phyloP scores from a whole-genome alignment of 1,140 invertebrate species.

The Musca domestica region DNA sequence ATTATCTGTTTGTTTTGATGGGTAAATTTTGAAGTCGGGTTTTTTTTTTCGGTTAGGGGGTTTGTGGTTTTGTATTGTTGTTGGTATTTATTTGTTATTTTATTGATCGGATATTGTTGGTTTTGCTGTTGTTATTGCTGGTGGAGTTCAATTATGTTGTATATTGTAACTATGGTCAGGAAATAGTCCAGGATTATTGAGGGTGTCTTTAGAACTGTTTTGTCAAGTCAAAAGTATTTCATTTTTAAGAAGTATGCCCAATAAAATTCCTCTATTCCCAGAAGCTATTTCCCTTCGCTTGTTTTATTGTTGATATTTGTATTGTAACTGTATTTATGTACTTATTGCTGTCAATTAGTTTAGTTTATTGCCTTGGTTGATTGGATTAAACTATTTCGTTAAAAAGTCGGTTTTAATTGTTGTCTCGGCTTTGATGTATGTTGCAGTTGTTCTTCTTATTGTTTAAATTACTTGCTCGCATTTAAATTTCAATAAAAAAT shows the following conservation, averaged over 20 bases:
- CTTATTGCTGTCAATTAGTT: too few species aligned
- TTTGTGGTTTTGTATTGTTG: constrained; percentile 7
- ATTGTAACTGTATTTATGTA: constrained; percentile 10
- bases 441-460: not conserved
- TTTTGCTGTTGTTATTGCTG: constrained; percentile 28
- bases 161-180: constrained; percentile 22
- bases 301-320: not conserved
- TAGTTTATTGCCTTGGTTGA: too few species aligned
- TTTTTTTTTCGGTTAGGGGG: not conserved
- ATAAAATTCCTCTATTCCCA: too few species aligned
- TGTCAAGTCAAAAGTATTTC: not conserved
- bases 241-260: not conserved
- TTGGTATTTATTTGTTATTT: constrained; percentile 31
- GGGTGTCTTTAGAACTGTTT: not conserved
- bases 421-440: too few species aligned
- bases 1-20: constrained; percentile 1
- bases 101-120: constrained; percentile 23
- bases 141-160: constrained; percentile 37
- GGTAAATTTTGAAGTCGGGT: constrained; percentile 11
- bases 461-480: too few species aligned
- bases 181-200: not conserved
- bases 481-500: too few species aligned
- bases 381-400: constrained; percentile 1
- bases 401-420: not conserved
- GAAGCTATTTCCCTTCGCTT: not conserved